Conservation (phyloP, 2,797 vertebrate species). For the Arctocebus calabarensis region DNA sequence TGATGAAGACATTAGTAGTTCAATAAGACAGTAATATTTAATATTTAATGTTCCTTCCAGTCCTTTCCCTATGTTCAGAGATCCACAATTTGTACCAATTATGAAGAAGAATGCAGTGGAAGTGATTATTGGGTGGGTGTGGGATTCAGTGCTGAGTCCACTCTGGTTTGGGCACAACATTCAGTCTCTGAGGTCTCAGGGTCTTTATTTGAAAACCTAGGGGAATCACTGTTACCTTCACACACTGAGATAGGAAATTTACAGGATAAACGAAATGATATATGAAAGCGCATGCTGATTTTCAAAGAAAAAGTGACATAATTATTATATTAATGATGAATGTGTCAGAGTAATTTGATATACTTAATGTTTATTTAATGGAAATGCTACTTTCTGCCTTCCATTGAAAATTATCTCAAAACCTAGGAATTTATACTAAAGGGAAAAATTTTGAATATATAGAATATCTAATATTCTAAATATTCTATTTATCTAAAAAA, state of each 20-base stretch:
- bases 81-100: constrained; percentile 49
- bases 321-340: constrained; percentile 49
- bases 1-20: constrained; percentile 23
- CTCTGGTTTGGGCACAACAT: not conserved
- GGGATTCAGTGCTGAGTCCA: not conserved
- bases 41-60: constrained; percentile 49
- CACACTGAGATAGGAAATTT: constrained; percentile 14
- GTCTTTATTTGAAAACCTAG: constrained; percentile 46
- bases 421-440: constrained; percentile 9
- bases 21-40: constrained; percentile 66
- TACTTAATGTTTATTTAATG: constrained; percentile 31
- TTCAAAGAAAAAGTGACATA: constrained; percentile 4
- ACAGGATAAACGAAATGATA: not conserved
- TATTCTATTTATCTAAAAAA: too few species aligned
- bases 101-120: not conserved
- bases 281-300: not conserved
- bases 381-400: constrained; percentile 57
- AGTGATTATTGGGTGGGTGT: not conserved
- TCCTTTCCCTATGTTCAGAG: not conserved
- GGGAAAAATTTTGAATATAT: constrained; percentile 48
- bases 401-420: constrained; percentile 19
- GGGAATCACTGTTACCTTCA: not conserved
- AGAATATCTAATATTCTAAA: too few species aligned
- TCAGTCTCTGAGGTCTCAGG: constrained; percentile 37
- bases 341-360: constrained; percentile 23